phyloP scores from a whole-genome alignment of 2,113 vertebrate genomes.

The Pelodiscus sinensis region DNA sequence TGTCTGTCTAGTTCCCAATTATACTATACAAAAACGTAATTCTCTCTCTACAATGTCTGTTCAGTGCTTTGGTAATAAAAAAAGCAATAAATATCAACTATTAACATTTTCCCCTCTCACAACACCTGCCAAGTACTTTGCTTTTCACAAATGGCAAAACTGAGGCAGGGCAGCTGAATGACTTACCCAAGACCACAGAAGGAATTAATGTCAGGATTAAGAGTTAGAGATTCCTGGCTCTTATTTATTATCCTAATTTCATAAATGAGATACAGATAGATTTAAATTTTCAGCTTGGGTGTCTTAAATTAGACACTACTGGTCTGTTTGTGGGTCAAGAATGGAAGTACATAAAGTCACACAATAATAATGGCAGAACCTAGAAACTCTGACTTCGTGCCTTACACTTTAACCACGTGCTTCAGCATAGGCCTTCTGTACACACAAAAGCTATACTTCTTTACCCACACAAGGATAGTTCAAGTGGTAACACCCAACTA shows the following conservation, averaged over 20 bases:
- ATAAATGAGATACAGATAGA: neutral
- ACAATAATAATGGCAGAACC: neutral
- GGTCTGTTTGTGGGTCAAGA: neutral
- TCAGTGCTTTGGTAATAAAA: neutral
- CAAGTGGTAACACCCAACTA: neutral
- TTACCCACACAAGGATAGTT: neutral
- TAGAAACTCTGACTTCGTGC: neutral
- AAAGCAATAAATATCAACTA: neutral
- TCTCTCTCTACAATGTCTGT: neutral
- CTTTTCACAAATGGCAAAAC: neutral
- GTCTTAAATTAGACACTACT: neutral
- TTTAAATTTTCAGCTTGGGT: neutral
- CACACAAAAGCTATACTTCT: neutral
- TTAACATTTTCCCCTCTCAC: neutral
- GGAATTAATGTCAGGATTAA: neutral
- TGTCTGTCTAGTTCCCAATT: neutral
- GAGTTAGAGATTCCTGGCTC: neutral
- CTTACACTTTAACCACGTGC: neutral
- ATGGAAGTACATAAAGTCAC: neutral
- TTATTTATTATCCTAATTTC: neutral
- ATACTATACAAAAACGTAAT: constrained; percentile 15
- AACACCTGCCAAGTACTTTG: neutral
- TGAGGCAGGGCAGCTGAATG: accelerated
- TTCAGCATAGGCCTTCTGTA: neutral
- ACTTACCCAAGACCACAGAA: neutral